Percentiles rank a stretch among this genome's conserved stretches.
phyloP scores from a whole-genome alignment of 2,888 invertebrate genomes.

The Nephrotoma appendiculata region DNA sequence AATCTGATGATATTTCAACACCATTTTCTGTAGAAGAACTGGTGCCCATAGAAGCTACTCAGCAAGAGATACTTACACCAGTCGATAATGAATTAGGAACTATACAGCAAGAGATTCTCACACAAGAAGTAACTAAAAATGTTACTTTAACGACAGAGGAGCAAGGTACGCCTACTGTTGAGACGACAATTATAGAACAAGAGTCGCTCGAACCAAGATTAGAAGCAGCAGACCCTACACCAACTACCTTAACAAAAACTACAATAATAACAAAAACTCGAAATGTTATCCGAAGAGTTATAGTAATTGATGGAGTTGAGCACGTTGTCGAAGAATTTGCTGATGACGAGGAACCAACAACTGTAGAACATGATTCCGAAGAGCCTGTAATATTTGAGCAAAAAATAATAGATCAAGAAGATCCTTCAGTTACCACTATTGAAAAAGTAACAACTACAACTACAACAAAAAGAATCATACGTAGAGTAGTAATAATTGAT shows the following conservation, averaged over 20 bases:
- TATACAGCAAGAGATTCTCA: not conserved
- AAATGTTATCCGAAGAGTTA: constrained; percentile 58
- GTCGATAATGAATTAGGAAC: not conserved
- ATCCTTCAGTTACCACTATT: constrained; percentile 60
- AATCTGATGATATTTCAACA: too few relatives aligned
- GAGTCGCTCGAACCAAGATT: constrained; percentile 4
- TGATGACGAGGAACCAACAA: constrained; percentile 35
- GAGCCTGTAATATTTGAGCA: constrained; percentile 15
- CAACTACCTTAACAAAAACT: not conserved
- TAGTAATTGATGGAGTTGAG: constrained; percentile 71
- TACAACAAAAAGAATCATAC: constrained; percentile 58
- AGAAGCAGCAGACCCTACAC: too few relatives aligned
- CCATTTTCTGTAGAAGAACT: too few relatives aligned
- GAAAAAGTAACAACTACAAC: constrained; percentile 67
- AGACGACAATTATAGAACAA: too few relatives aligned
- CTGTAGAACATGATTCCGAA: constrained; percentile 19
- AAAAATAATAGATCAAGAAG: constrained; percentile 18
- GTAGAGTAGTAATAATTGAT: constrained; percentile 61
- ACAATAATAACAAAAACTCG: constrained; percentile 50
- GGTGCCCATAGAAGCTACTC: too few relatives aligned
- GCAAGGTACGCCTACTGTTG: too few relatives aligned
- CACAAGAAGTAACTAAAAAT: not conserved
- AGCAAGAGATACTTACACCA: too few relatives aligned
- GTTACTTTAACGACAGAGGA: too few relatives aligned
- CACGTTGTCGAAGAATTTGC: constrained; percentile 68